These are phyloP conservation scores for Pogonocherus hispidulus DNA, from an alignment of 2,888 invertebrate genomes.

Conservation along the genomic window DNA sequence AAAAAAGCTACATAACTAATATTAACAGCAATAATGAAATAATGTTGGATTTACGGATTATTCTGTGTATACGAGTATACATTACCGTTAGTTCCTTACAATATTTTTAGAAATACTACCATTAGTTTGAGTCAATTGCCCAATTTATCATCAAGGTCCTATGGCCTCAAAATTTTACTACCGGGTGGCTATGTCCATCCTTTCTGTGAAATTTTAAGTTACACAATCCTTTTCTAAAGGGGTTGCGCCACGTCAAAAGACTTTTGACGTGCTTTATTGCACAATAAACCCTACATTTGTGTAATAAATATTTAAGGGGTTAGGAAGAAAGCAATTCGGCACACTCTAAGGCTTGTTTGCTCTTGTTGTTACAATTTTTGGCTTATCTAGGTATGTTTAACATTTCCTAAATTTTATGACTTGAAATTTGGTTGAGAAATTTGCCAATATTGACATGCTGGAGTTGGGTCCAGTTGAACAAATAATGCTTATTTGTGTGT, in stretches of 20 bases:
- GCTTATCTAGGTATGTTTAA: neutral
- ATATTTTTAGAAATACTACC: no score
- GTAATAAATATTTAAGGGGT: constrained; percentile 11
- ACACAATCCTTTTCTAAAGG: constrained; percentile 3
- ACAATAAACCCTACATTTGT: constrained; percentile 12
- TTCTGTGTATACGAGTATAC: no score
- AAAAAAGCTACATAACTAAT: no score
- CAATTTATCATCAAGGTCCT: neutral
- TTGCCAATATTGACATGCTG: neutral
- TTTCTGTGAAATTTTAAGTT: constrained; percentile 6
- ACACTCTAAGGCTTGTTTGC: constrained; percentile 11
- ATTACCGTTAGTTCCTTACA: no score
- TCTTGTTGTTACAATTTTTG: neutral
- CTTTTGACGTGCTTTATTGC: neutral
- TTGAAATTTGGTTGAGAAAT: neutral
- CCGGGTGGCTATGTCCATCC: neutral
- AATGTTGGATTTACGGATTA: no score
- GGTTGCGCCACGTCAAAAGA: neutral
- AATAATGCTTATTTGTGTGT: no score
- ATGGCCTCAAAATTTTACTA: neutral
- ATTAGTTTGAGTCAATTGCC: neutral
- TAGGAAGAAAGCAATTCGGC: constrained; percentile 11
- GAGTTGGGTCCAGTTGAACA: neutral
- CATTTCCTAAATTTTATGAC: neutral
- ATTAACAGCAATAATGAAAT: no score